Evolutionary conservation across 2,113 vertebrate species (phyloP).

Genomic region (Regulus satrapa): DNA sequence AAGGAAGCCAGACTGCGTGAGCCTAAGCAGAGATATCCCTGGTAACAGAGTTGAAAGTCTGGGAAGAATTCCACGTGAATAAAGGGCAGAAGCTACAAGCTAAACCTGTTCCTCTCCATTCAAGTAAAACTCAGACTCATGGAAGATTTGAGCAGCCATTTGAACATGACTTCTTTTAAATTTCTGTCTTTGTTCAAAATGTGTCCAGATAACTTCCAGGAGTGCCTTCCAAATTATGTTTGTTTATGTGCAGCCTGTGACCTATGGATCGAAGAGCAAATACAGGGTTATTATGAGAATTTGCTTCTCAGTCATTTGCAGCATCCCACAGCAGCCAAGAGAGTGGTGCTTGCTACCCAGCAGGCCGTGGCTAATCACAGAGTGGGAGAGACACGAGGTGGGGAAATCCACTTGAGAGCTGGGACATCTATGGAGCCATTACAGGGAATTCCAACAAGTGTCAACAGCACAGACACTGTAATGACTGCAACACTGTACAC

Average conservation of each 20-base stretch:
- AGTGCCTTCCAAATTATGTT: background rate
- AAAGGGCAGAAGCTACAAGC: background rate
- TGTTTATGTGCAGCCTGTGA: background rate
- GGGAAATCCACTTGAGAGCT: background rate
- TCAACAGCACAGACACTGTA: background rate
- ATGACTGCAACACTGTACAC: background rate
- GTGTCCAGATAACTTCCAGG: background rate
- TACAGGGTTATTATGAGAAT: background rate
- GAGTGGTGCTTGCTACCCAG: background rate
- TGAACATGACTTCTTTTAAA: background rate
- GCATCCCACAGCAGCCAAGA: background rate
- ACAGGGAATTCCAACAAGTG: background rate
- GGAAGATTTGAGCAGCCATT: background rate
- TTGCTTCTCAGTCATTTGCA: background rate
- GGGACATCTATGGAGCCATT: background rate
- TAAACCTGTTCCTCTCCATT: background rate
- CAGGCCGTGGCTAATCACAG: background rate
- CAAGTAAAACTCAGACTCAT: background rate
- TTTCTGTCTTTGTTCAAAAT: background rate
- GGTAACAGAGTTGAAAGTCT: fast-evolving
- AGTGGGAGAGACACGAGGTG: background rate
- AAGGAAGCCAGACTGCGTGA: background rate
- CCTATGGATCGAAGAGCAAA: background rate
- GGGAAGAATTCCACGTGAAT: background rate
- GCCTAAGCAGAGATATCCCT: background rate